phyloP scores from a whole-genome alignment of 2,888 invertebrate genomes.

The Serrognathus titanus region DNA sequence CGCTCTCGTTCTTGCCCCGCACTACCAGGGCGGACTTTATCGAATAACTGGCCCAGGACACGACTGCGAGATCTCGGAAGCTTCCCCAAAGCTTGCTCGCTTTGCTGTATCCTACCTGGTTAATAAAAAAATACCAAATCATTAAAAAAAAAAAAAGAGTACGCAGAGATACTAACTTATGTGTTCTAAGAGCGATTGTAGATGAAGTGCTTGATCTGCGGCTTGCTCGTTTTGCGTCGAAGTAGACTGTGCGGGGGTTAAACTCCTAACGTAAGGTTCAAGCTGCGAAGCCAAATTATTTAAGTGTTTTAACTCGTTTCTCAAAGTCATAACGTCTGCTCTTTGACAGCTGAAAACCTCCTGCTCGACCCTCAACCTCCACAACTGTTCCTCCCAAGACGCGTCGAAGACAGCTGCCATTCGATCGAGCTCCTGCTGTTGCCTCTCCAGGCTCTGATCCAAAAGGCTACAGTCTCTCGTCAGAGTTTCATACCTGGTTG shows the following conservation, averaged over 20 bases:
- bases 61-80: conserved; percentile 48
- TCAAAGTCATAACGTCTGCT: conserved; percentile 62
- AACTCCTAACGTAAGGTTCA: conserved; percentile 62
- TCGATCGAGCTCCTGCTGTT: conserved; percentile 60
- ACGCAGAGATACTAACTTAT: conserved; percentile 41
- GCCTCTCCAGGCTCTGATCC: conserved; percentile 60
- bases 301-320: conserved; percentile 64
- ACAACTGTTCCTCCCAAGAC: conserved; percentile 71
- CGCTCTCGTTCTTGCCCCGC: conserved; percentile 44
- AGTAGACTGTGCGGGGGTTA: conserved; percentile 41
- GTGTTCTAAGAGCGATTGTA: conserved; percentile 55
- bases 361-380: conserved; percentile 67
- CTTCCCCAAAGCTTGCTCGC: conserved; percentile 41
- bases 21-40: conserved; percentile 52
- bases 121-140: not conserved
- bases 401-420: conserved; percentile 59
- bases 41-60: conserved; percentile 56
- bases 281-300: conserved; percentile 61
- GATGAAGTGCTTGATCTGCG: conserved; percentile 50
- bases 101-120: conserved; percentile 37
- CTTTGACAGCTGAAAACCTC: conserved; percentile 58
- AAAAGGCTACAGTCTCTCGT: conserved; percentile 58
- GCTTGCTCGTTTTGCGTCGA: conserved; percentile 35
- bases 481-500: conserved; percentile 52
- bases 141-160: too few species aligned